A percentile compares a stretch with the other conserved stretches of the same genome.
Conservation (phyloP, 2,797 vertebrate species). For the Lepus townsendii region DNA sequence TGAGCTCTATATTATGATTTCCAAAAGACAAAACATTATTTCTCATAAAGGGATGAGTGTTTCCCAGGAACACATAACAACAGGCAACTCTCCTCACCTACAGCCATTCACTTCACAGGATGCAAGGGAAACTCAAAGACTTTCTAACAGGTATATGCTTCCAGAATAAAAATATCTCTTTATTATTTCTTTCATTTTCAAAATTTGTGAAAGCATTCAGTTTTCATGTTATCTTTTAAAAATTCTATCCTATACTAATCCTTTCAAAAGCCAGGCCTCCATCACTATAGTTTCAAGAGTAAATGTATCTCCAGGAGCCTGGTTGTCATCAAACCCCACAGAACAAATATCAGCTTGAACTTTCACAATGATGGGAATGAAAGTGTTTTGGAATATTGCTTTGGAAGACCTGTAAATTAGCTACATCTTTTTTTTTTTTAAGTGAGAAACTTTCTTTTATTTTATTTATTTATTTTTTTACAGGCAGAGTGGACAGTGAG, state of each 20-base stretch:
- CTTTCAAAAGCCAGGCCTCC: neutral
- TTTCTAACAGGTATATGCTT: neutral
- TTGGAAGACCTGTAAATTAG: slow-evolving; percentile 1
- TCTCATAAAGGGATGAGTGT: neutral
- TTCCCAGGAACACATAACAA: neutral
- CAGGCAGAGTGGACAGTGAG: too few relatives aligned
- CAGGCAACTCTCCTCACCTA: neutral
- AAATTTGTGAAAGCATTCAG: neutral
- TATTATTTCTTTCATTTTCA: neutral
- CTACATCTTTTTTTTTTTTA: neutral
- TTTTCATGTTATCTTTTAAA: neutral
- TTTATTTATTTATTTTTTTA: too few relatives aligned
- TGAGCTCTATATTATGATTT: neutral
- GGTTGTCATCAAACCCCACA: neutral
- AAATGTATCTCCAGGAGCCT: neutral
- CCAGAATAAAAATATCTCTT: neutral
- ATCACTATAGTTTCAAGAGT: neutral
- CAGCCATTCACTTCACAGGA: neutral
- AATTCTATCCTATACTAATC: neutral
- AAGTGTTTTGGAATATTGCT: neutral
- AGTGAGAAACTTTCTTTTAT: too few relatives aligned
- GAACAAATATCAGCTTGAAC: neutral
- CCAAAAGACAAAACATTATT: slow-evolving; percentile 11
- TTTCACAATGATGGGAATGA: neutral
- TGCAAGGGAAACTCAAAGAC: neutral